Percentiles rank a stretch among this genome's conserved stretches.
Conservation (phyloP, 2,113 vertebrate genomes). For the Plecotus auritus region DNA sequence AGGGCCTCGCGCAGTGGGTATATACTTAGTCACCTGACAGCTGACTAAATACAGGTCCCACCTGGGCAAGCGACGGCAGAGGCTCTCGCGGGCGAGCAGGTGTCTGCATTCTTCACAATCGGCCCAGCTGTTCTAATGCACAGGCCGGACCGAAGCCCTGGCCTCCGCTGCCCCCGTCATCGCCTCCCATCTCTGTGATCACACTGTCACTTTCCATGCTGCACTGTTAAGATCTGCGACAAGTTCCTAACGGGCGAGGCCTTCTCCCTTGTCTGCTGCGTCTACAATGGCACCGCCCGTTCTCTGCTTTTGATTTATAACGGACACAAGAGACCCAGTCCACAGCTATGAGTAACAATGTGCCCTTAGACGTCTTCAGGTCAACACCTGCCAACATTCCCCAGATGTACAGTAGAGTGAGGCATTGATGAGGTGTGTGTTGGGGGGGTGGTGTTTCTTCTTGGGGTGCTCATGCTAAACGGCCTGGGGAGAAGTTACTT, state of each 20-base stretch:
- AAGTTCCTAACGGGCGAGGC: not conserved
- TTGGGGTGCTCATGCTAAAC: not conserved
- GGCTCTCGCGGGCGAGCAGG: not conserved
- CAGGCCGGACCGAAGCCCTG: not conserved
- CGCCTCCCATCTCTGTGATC: not conserved
- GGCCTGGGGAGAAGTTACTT: not conserved
- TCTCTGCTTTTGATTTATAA: not conserved
- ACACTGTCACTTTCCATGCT: not conserved
- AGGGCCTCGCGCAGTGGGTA: not conserved
- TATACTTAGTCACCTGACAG: too few species aligned
- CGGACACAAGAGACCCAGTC: not conserved
- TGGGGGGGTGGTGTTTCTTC: not conserved
- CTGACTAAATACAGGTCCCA: not conserved
- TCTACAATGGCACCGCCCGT: not conserved
- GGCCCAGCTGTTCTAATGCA: not conserved
- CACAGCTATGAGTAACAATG: fast-evolving
- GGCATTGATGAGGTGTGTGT: too few species aligned
- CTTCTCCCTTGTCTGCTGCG: not conserved
- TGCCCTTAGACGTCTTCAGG: not conserved
- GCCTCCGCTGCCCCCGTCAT: not conserved
- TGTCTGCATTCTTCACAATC: too few species aligned
- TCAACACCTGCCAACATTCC: not conserved
- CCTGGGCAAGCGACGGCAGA: not conserved
- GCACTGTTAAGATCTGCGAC: not conserved
- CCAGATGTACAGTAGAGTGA: not conserved